These are phyloP conservation scores for Hofmannophila pseudospretella DNA, from an alignment of 2,888 invertebrate genomes.

Conservation along the genomic window DNA sequence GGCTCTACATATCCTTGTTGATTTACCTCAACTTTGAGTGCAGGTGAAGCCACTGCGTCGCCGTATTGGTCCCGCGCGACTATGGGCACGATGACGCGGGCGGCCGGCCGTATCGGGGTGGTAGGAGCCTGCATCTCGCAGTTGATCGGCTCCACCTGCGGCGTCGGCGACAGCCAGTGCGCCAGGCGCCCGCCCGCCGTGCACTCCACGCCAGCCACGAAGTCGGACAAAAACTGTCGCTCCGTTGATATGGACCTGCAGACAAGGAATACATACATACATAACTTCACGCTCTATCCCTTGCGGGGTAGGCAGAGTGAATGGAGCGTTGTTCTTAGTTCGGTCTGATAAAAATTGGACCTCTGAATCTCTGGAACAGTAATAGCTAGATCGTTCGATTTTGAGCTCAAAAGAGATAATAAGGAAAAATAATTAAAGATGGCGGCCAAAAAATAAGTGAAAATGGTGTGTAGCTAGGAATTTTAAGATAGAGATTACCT, in stretches of 20 bases:
- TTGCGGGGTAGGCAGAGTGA: no score
- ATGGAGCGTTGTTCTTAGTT: no score
- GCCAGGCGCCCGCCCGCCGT: constrained; percentile 94
- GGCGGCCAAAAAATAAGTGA: no score
- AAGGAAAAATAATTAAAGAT: no score
- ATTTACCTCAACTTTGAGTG: constrained; percentile 87
- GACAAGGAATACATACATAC: not conserved
- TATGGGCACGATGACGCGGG: constrained; percentile 79
- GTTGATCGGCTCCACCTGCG: constrained; percentile 91
- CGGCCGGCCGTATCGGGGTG: constrained; percentile 80
- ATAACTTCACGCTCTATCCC: no score
- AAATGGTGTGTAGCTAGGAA: no score
- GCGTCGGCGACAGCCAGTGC: constrained; percentile 95
- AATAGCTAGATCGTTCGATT: no score
- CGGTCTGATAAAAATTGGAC: no score
- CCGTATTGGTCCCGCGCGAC: constrained; percentile 95
- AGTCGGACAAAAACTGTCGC: constrained; percentile 93
- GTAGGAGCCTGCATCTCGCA: constrained; percentile 89
- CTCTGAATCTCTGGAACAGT: no score
- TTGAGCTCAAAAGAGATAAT: no score
- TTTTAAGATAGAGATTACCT: no score
- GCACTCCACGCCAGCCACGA: constrained; percentile 90
- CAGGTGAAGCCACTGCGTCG: constrained; percentile 89
- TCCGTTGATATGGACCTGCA: constrained; percentile 91
- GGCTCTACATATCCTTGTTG: no score